Percentiles rank a stretch among this genome's conserved stretches.
Conservation (phyloP, 2,888 invertebrate genomes). For the Serripes groenlandicus region DNA sequence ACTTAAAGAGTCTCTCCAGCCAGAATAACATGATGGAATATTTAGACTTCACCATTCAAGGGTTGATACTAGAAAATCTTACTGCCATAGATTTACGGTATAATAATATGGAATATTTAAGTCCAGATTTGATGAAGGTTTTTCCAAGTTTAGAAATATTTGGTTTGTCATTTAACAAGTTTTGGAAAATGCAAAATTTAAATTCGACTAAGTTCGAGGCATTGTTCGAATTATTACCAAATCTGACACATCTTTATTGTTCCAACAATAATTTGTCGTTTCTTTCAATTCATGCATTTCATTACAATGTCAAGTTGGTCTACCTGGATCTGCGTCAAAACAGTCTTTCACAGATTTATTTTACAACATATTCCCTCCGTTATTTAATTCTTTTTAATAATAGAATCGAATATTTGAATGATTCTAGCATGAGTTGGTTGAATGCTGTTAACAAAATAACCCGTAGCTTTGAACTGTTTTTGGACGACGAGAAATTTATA, state of each 20-base stretch:
- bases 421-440: neutral
- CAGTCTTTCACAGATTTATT: neutral
- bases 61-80: neutral
- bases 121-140: neutral
- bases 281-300: neutral
- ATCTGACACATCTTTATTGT: neutral
- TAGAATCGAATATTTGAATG: neutral
- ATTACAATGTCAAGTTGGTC: neutral
- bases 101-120: slow-evolving; percentile 8
- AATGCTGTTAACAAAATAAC: neutral
- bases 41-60: neutral
- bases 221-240: neutral
- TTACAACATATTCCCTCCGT: neutral
- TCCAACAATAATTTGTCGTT: neutral
- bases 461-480: neutral
- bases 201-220: neutral
- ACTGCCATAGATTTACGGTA: neutral
- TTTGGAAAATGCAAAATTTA: neutral
- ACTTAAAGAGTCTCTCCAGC: too few species aligned
- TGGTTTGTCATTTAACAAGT: neutral
- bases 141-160: neutral
- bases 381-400: neutral
- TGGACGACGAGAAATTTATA: neutral
- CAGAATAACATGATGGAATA: neutral
- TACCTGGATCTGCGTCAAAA: neutral